Base-by-base conservation (phyloP, 2,113 vertebrate species). In the Apistogramma diplotaenia region DNA sequence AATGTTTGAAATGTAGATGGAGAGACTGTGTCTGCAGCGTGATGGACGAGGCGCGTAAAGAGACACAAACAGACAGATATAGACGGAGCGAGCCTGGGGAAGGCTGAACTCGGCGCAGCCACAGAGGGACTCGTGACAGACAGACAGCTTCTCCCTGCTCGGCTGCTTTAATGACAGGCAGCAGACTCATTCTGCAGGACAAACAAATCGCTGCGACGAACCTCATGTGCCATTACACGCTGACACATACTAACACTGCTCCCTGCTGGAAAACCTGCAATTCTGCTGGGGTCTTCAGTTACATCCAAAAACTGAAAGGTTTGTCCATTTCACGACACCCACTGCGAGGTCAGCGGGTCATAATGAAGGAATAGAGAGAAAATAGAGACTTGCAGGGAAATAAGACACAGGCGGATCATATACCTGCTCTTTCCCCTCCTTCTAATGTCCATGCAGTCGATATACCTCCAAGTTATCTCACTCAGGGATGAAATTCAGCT, bases 81-180 rank as follows among this genome's bases (percentile, higher is more conserved):
- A 80, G 73, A 76, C 4, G 2, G 35, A 53, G 33, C 16, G 79
- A 70, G 60, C 29, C 51, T 43, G 60, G 31, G 55, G 76, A 29
- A 33, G 78, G 46, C 72, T 75, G 72, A 75, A 75, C 79, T 67
- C 37, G 5, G 79, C 58, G 23, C 51, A 46, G 82, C 59, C 74
- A 23, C 81, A 46, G 59, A 74, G 83, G 83, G 61, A 56, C 79
- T 77, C 2, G 21, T 87, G 85, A 87, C 80, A 70, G 78, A 62
- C 70, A 46, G 85, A 78, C 82, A 25, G 40, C 56, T 81, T 61
- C 59, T 83, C 61, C 56, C 84, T 65, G 89, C 67, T 23, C 40
- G 79, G 75, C 81, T 88, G 86, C 83, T 88, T 86, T 79, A 79
- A 84, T 81, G 80, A 90, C 81, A 61, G 71, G 53, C 85, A 27